phyloP scores from a whole-genome alignment of 2,888 invertebrate genomes.

The Clunio marinus region DNA sequence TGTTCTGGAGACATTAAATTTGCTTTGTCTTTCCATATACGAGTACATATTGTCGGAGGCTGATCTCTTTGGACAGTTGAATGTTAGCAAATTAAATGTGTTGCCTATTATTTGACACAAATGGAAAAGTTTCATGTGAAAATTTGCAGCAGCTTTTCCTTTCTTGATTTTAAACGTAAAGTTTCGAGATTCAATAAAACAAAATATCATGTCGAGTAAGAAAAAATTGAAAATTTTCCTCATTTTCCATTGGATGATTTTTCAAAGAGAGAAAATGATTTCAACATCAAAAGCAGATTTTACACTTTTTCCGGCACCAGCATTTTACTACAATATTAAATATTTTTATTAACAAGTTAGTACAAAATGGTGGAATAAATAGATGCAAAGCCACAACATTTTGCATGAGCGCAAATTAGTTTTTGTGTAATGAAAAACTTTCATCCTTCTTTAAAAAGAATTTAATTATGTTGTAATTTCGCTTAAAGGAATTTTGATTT shows the following conservation, averaged over 20 bases:
- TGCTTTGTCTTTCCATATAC: too few species aligned
- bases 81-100: background rate
- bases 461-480: too few species aligned
- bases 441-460: background rate
- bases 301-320: background rate
- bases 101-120: background rate
- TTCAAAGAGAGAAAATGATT: background rate
- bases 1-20: background rate
- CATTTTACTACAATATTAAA: slow-evolving; percentile 19
- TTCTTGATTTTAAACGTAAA: too few species aligned
- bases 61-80: background rate
- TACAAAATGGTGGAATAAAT: slow-evolving; percentile 37
- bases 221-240: background rate
- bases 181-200: background rate
- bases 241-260: background rate
- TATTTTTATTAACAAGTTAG: slow-evolving; percentile 29
- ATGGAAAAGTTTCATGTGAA: background rate
- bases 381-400: slow-evolving; percentile 33
- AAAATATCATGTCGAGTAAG: background rate
- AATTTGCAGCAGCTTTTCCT: slow-evolving; percentile 9
- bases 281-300: slow-evolving; percentile 1
- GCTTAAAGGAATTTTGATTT: too few species aligned
- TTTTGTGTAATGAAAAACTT: slow-evolving; percentile 6
- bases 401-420: background rate
- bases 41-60: too few species aligned